Evolutionary conservation across 2,797 vertebrate species (phyloP).

Genomic region (Myripristis murdjan): DNA sequence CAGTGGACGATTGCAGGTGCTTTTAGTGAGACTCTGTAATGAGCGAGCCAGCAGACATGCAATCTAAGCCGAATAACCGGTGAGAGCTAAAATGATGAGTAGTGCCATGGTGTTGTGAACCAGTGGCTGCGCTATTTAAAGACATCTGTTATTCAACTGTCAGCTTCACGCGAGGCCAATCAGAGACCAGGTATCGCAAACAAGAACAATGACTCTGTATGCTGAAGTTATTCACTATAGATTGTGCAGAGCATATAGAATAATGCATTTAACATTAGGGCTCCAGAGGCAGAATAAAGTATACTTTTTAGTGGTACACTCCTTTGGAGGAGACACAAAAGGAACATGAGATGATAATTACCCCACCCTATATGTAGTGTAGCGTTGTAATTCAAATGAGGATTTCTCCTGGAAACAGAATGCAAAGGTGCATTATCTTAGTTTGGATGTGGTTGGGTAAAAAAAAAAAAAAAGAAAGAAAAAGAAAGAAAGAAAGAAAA

Average conservation of each 20-base stretch:
- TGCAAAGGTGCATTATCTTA: constrained; percentile 35
- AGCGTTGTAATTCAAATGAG: constrained; percentile 36
- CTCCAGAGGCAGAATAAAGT: constrained; percentile 17
- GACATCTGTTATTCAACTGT: constrained; percentile 52
- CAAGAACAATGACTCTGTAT: constrained; percentile 21
- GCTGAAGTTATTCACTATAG: constrained; percentile 4
- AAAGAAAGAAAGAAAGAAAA: too few relatives aligned
- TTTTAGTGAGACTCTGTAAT: constrained; percentile 78
- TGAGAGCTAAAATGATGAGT: constrained; percentile 62
- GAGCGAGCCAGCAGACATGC: constrained; percentile 68
- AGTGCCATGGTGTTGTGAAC: constrained; percentile 54
- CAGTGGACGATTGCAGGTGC: constrained; percentile 63
- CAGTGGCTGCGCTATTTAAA: constrained; percentile 42
- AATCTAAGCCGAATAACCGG: constrained; percentile 71
- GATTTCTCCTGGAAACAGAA: constrained; percentile 34
- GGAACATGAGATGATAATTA: constrained; percentile 19
- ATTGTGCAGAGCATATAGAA: constrained; percentile 10
- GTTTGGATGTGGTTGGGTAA: constrained; percentile 30
- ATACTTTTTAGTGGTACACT: constrained; percentile 8
- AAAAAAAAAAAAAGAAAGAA: too few relatives aligned
- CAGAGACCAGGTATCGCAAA: constrained; percentile 9
- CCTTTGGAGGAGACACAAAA: constrained; percentile 32
- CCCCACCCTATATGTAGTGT: constrained; percentile 19
- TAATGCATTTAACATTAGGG: constrained; percentile 5
- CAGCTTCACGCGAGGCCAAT: constrained; percentile 37